Conservation (phyloP, 2,113 vertebrate genomes). For the Vulpes vulpes region DNA sequence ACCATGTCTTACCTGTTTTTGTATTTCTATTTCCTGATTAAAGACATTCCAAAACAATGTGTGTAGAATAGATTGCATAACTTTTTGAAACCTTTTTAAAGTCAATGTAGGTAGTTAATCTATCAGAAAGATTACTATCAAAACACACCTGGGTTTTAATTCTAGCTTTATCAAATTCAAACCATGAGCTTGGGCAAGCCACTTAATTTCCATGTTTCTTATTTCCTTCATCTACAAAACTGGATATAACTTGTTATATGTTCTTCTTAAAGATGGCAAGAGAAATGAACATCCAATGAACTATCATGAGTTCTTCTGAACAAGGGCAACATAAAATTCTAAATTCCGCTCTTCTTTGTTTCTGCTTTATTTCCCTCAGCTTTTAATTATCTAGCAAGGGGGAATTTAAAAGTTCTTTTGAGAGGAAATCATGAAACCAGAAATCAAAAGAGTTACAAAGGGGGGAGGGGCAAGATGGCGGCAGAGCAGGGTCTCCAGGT, state of each 20-base stretch:
- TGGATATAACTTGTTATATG: background rate
- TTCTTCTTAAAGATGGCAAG: slow-evolving; percentile 22
- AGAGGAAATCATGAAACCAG: slow-evolving; percentile 68
- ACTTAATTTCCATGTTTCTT: background rate
- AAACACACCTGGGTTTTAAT: background rate
- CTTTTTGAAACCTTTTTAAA: slow-evolving; percentile 1
- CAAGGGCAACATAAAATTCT: background rate
- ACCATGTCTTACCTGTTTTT: background rate
- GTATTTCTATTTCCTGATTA: slow-evolving; percentile 6
- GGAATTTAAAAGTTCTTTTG: background rate
- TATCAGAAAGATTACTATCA: slow-evolving; percentile 18
- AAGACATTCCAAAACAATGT: slow-evolving; percentile 38
- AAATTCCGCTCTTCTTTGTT: background rate
- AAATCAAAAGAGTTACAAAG: too few relatives aligned
- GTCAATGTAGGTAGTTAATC: background rate
- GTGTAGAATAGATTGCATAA: background rate
- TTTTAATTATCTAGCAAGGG: background rate
- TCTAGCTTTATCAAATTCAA: slow-evolving; percentile 7
- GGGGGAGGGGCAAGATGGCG: too few relatives aligned
- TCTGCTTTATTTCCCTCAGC: background rate
- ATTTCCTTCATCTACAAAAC: background rate
- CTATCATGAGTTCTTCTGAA: background rate
- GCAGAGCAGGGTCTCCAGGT: too few relatives aligned
- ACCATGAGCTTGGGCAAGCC: background rate
- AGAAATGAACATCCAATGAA: background rate